These are phyloP conservation scores for Sacculina carcini DNA, from an alignment of 2,888 invertebrate species.

Conservation along the genomic window DNA sequence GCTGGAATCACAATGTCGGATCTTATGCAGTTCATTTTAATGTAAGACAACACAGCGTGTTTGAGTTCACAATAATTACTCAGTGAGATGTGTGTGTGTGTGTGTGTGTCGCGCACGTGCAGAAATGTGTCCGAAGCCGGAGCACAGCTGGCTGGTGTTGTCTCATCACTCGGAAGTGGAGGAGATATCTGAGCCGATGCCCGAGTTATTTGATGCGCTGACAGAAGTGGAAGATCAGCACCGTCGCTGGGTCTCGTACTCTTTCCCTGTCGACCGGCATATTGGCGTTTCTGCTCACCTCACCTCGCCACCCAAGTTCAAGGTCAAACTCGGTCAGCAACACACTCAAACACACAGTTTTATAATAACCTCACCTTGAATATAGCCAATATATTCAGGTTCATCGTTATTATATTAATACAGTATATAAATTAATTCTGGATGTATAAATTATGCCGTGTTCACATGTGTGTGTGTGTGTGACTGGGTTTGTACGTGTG, in stretches of 20 bases:
- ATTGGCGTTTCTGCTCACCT: background rate
- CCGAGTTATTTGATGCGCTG: slow-evolving; percentile 53
- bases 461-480: background rate
- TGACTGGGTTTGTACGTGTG: background rate
- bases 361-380: too few relatives aligned
- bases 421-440: too few relatives aligned
- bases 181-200: slow-evolving; percentile 50
- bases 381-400: too few relatives aligned
- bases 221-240: slow-evolving; percentile 48
- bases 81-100: background rate
- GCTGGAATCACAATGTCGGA: too few relatives aligned
- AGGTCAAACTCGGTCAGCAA: background rate
- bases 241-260: slow-evolving; percentile 57
- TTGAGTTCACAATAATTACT: background rate
- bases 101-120: slow-evolving; percentile 16
- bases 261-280: slow-evolving; percentile 27
- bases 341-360: background rate
- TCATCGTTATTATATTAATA: too few relatives aligned
- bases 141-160: slow-evolving; percentile 41
- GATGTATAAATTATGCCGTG: too few relatives aligned
- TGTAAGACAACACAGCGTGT: background rate
- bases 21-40: too few relatives aligned
- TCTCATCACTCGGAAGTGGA: slow-evolving; percentile 62
- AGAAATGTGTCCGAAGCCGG: slow-evolving; percentile 74
- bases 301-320: slow-evolving; percentile 6